phyloP scores from a whole-genome alignment of 2,888 invertebrate species.

The Xylophagus ater region DNA sequence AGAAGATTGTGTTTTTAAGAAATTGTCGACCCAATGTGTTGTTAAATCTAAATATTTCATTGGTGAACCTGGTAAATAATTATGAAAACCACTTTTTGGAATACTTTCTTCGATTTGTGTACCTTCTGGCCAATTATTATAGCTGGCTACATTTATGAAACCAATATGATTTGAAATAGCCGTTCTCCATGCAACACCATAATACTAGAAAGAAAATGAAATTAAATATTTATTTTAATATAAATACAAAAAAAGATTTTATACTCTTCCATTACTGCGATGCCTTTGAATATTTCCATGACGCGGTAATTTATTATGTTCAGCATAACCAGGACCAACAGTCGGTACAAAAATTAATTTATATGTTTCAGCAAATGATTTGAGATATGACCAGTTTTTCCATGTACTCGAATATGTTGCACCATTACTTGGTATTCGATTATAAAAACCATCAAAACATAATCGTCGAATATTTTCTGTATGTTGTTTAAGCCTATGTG shows the following conservation, averaged over 20 bases:
- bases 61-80: conserved; percentile 50
- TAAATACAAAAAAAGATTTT: background rate
- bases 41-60: conserved; percentile 54
- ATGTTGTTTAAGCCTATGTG: conserved; percentile 36
- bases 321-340: conserved; percentile 59
- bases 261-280: conserved; percentile 36
- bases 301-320: conserved; percentile 44
- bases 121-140: conserved; percentile 66
- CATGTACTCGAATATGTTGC: conserved; percentile 53
- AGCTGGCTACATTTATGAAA: conserved; percentile 55
- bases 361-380: conserved; percentile 46
- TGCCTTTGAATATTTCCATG: conserved; percentile 35
- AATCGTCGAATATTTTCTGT: conserved; percentile 43
- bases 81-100: conserved; percentile 35
- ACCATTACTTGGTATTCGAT: conserved; percentile 53
- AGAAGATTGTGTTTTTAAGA: conserved; percentile 33
- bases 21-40: conserved; percentile 47
- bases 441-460: conserved; percentile 51
- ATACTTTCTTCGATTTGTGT: conserved; percentile 58
- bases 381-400: conserved; percentile 47
- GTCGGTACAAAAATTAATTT: conserved; percentile 54
- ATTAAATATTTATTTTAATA: background rate
- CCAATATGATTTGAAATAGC: conserved; percentile 46
- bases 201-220: conserved; percentile 39
- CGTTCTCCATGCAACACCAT: conserved; percentile 49